phyloP scores from a whole-genome alignment of 2,797 vertebrate genomes.

The Hemibagrus guttatus region DNA sequence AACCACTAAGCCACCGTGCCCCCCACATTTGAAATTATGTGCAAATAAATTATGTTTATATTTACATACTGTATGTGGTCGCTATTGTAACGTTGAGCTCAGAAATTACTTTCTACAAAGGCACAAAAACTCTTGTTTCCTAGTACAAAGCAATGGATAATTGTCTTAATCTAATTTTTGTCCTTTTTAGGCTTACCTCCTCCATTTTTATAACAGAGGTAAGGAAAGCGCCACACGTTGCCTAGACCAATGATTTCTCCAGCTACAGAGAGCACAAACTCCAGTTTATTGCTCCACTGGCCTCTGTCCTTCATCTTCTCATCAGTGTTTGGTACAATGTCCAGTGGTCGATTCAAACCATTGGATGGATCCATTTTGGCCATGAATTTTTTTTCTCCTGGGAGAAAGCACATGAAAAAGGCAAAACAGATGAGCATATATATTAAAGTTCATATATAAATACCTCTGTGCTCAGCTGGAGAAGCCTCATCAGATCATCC shows the following conservation, averaged over 20 bases:
- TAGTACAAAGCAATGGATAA: neutral
- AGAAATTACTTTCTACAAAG: neutral
- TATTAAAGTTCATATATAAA: no score
- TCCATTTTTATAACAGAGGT: constrained; percentile 82
- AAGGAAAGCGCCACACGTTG: constrained; percentile 82
- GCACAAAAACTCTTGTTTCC: neutral
- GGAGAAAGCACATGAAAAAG: constrained; percentile 25
- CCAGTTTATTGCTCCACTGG: constrained; percentile 80
- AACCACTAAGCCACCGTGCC: no score
- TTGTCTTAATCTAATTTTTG: neutral
- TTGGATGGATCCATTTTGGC: constrained; percentile 68
- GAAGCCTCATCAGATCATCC: neutral
- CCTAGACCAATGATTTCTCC: constrained; percentile 82
- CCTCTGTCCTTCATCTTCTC: constrained; percentile 78
- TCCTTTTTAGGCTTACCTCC: constrained; percentile 70
- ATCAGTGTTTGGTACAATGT: constrained; percentile 66
- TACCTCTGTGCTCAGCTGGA: no score
- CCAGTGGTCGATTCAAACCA: constrained; percentile 66
- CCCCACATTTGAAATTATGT: no score
- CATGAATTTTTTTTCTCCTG: constrained; percentile 63
- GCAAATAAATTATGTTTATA: neutral
- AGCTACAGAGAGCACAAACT: constrained; percentile 80
- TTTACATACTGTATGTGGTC: neutral
- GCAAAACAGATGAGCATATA: neutral
- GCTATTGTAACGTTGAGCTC: neutral